phyloP scores from a whole-genome alignment of 2,888 invertebrate species.

The Rhyacophila evoluta region DNA sequence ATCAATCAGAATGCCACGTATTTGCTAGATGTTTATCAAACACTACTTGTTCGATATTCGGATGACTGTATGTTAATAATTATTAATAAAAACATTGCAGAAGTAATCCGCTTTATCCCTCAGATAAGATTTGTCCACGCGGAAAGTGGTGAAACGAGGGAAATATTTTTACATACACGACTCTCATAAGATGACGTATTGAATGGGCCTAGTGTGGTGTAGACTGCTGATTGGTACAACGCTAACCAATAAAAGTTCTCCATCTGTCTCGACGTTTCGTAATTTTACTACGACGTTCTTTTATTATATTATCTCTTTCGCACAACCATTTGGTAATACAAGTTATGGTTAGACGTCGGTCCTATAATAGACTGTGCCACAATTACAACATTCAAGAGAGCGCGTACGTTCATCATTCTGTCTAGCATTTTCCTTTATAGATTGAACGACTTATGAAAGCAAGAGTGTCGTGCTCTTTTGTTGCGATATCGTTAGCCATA shows the following conservation, averaged over 20 bases:
- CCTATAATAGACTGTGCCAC: conserved; percentile 48
- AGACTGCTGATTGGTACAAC: conserved; percentile 63
- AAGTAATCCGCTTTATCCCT: no score
- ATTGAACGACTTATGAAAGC: conserved; percentile 57
- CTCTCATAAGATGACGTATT: conserved; percentile 36
- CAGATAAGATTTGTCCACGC: not conserved
- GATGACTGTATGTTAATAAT: no score
- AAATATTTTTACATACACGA: conserved; percentile 15
- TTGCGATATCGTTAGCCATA: conserved; percentile 50
- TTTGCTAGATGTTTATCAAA: no score
- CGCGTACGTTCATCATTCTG: conserved; percentile 55
- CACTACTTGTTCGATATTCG: no score
- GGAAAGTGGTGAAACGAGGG: not conserved
- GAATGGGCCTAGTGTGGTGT: conserved; percentile 62
- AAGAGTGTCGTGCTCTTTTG: conserved; percentile 60
- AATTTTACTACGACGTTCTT: conserved; percentile 57
- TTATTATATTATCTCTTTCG: conserved; percentile 59
- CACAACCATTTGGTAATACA: conserved; percentile 55
- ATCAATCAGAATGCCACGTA: no score
- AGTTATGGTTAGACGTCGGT: not conserved
- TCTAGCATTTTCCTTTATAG: conserved; percentile 62
- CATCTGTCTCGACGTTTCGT: conserved; percentile 73
- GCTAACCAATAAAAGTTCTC: conserved; percentile 73
- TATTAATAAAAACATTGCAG: no score
- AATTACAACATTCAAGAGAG: not conserved